Percentiles rank a stretch among this genome's conserved stretches.
Evolutionary conservation across 2,888 invertebrate genomes (phyloP).

Genomic region (Dendrolimus pini): DNA sequence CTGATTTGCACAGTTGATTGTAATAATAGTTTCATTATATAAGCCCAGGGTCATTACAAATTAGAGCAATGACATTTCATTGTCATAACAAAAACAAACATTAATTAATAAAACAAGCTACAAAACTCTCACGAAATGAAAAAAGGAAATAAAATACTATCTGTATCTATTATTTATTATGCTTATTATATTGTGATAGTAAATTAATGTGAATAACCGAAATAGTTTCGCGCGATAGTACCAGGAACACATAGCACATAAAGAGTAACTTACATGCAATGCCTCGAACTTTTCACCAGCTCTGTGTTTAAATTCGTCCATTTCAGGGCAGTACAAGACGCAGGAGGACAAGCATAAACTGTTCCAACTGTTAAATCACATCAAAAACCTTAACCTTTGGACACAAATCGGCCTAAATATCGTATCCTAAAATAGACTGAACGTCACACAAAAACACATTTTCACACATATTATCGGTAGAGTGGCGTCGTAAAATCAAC

Average conservation of each 20-base stretch:
- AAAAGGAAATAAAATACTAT: too few species aligned
- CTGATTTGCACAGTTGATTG: too few species aligned
- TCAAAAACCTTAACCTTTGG: constrained; percentile 70
- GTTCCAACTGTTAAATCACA: constrained; percentile 47
- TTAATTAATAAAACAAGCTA: constrained; percentile 5
- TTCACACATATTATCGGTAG: constrained; percentile 18
- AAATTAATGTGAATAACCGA: constrained; percentile 29
- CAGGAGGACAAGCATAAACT: constrained; percentile 38
- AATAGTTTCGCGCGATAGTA: constrained; percentile 41
- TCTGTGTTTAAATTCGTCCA: constrained; percentile 64
- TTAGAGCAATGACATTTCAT: constrained; percentile 33
- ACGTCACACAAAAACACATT: constrained; percentile 33
- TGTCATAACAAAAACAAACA: constrained; percentile 31
- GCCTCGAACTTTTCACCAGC: constrained; percentile 69
- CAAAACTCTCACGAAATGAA: too few species aligned
- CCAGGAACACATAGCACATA: constrained; percentile 31
- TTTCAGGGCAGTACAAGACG: constrained; percentile 40
- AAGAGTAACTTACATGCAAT: constrained; percentile 58
- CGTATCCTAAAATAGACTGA: constrained; percentile 61
- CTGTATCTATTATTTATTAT: too few species aligned
- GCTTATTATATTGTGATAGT: constrained; percentile 4
- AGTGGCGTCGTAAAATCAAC: constrained; percentile 13
- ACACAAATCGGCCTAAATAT: constrained; percentile 60
- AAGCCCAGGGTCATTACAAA: constrained; percentile 43
- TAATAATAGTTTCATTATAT: constrained; percentile 30